A percentile compares a stretch with the other conserved stretches of the same genome.
These are phyloP conservation scores for Philereme vetulata DNA, from an alignment of 2,888 invertebrate genomes.

Conservation along the genomic window DNA sequence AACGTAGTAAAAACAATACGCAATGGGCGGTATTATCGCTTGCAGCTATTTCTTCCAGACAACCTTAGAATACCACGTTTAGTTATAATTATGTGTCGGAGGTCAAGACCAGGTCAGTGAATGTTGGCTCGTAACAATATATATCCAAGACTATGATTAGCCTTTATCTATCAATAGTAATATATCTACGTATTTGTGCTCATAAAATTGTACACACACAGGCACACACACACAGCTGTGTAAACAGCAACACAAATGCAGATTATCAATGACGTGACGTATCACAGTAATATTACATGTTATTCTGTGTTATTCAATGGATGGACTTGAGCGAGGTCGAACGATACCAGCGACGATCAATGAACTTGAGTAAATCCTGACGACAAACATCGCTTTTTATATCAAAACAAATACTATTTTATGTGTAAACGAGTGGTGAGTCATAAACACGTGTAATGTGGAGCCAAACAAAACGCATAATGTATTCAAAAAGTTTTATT, in stretches of 20 bases:
- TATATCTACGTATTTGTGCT: neutral
- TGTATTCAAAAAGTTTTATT: no score
- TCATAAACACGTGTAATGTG: no score
- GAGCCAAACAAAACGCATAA: no score
- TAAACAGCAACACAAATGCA: slow-evolving; percentile 19
- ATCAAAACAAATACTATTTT: neutral
- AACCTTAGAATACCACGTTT: no score
- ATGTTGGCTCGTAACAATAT: neutral
- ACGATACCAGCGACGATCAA: slow-evolving; percentile 50
- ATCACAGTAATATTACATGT: slow-evolving; percentile 27
- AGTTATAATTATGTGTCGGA: no score
- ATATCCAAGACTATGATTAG: no score
- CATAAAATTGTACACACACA: slow-evolving; percentile 16
- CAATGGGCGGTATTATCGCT: no score
- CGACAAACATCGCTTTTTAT: slow-evolving; percentile 1
- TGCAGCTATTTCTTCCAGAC: no score
- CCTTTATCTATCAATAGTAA: neutral
- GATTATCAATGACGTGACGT: slow-evolving; percentile 72
- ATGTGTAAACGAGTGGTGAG: neutral
- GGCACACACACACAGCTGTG: neutral
- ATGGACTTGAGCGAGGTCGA: slow-evolving; percentile 71
- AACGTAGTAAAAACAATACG: no score
- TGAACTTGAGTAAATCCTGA: slow-evolving; percentile 57
- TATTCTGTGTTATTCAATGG: slow-evolving; percentile 54
- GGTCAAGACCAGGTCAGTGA: no score